Evolutionary conservation across 2,888 invertebrate species (phyloP).

Genomic region (Aporophyla nigra): DNA sequence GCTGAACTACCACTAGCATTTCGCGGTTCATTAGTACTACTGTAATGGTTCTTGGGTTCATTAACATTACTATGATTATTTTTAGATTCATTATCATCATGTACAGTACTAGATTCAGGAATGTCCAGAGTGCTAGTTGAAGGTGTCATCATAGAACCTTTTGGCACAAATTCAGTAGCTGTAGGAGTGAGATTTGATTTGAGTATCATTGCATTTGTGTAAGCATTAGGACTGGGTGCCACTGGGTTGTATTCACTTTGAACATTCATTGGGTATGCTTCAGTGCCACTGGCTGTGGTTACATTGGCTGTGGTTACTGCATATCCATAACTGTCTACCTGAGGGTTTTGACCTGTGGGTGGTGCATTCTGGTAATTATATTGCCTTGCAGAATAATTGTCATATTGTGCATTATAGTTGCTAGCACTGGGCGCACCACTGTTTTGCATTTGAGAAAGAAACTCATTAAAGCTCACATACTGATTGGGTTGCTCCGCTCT

Average conservation of each 20-base stretch:
- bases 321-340: slow-evolving; percentile 76
- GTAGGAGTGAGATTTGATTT: slow-evolving; percentile 90
- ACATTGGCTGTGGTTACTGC: slow-evolving; percentile 72
- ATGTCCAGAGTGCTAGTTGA: slow-evolving; percentile 73
- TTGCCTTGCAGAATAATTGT: slow-evolving; percentile 79
- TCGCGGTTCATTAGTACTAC: slow-evolving; percentile 62
- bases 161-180: slow-evolving; percentile 91
- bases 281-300: slow-evolving; percentile 67
- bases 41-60: slow-evolving; percentile 62
- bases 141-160: slow-evolving; percentile 73
- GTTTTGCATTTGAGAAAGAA: slow-evolving; percentile 84
- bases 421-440: slow-evolving; percentile 72
- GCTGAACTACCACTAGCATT: slow-evolving; percentile 76
- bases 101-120: slow-evolving; percentile 72
- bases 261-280: slow-evolving; percentile 73
- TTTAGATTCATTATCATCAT: slow-evolving; percentile 63
- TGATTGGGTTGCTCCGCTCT: slow-evolving; percentile 81
- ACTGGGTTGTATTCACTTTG: slow-evolving; percentile 74
- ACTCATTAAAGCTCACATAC: slow-evolving; percentile 87
- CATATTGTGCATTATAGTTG: slow-evolving; percentile 80
- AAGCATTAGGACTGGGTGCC: slow-evolving; percentile 71
- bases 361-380: slow-evolving; percentile 82
- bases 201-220: slow-evolving; percentile 80
- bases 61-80: slow-evolving; percentile 56
- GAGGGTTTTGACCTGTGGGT: slow-evolving; percentile 77